A percentile compares a stretch with the other conserved stretches of the same genome.
These are phyloP conservation scores for Fistularia tabacaria DNA, from an alignment of 2,797 vertebrate genomes.

Conservation along the genomic window DNA sequence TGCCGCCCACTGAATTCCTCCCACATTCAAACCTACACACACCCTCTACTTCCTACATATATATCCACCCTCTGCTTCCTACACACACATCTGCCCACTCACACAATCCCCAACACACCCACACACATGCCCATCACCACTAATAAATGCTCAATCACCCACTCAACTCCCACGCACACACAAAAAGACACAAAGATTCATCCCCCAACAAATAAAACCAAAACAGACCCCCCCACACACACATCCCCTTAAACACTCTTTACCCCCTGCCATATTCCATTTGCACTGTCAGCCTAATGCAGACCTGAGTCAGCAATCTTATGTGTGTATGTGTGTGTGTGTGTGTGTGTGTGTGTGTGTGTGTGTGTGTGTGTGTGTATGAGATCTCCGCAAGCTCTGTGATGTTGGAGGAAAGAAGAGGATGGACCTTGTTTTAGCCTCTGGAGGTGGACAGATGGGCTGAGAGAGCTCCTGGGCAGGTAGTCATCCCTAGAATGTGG, in stretches of 20 bases:
- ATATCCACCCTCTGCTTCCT: conserved; percentile 39
- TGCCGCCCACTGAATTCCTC: conserved; percentile 43
- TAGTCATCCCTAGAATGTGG: conserved; percentile 77
- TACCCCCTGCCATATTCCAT: conserved; percentile 45
- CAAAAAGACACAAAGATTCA: conserved; percentile 39
- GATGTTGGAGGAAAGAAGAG: conserved; percentile 21
- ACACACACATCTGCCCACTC: conserved; percentile 33
- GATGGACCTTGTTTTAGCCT: conserved; percentile 20
- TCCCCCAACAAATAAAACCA: conserved; percentile 35
- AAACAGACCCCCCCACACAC: conserved; percentile 33
- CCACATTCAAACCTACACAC: conserved; percentile 39
- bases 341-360: conserved; percentile 15
- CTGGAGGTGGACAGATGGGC: conserved; percentile 74
- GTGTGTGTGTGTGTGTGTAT: conserved; percentile 10
- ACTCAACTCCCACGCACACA: conserved; percentile 42
- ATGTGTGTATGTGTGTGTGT: conserved; percentile 20
- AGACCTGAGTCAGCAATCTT: conserved; percentile 60
- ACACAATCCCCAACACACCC: conserved; percentile 49
- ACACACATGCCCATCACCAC: conserved; percentile 51
- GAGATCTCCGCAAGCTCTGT: conserved; percentile 24
- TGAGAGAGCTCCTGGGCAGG: conserved; percentile 73
- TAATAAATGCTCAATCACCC: conserved; percentile 54
- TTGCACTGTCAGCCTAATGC: conserved; percentile 61
- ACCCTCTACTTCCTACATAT: conserved; percentile 42
- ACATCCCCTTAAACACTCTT: conserved; percentile 27